Percentiles rank a stretch among this genome's conserved stretches.
These are phyloP conservation scores for Himalopsyche kuldschensis DNA, from an alignment of 2,888 invertebrate species.

Conservation along the genomic window DNA sequence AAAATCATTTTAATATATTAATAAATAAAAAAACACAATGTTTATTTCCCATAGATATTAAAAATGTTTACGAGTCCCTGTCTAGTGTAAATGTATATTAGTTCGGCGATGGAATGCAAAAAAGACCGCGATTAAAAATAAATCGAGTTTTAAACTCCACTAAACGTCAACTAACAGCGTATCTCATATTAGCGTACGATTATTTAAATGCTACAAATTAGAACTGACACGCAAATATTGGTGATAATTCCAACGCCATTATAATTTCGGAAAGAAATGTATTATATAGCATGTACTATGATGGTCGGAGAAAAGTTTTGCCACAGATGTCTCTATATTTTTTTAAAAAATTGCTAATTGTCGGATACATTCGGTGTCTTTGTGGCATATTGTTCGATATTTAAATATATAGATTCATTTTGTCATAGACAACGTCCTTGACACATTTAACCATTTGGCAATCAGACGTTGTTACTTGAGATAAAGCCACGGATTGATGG, in stretches of 20 bases:
- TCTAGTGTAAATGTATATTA: background rate
- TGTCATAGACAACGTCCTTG: no score
- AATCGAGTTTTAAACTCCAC: background rate
- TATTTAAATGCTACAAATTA: background rate
- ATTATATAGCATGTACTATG: background rate
- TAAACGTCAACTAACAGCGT: background rate
- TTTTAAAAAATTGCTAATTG: background rate
- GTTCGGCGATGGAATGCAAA: background rate
- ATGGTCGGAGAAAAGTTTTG: background rate
- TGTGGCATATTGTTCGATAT: no score
- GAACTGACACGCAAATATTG: background rate
- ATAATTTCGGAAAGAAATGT: background rate
- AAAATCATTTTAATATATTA: no score
- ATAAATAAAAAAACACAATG: no score
- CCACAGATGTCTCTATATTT: no score
- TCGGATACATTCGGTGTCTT: background rate
- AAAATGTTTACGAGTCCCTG: background rate
- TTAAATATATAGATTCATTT: no score
- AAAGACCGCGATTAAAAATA: background rate
- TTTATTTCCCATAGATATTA: background rate
- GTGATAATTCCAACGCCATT: background rate
- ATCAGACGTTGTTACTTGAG: no score
- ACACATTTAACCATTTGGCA: no score
- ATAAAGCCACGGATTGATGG: no score
- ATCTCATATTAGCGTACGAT: background rate